Conservation (phyloP, 2,113 vertebrate species). For the Oncorhynchus gorbuscha region DNA sequence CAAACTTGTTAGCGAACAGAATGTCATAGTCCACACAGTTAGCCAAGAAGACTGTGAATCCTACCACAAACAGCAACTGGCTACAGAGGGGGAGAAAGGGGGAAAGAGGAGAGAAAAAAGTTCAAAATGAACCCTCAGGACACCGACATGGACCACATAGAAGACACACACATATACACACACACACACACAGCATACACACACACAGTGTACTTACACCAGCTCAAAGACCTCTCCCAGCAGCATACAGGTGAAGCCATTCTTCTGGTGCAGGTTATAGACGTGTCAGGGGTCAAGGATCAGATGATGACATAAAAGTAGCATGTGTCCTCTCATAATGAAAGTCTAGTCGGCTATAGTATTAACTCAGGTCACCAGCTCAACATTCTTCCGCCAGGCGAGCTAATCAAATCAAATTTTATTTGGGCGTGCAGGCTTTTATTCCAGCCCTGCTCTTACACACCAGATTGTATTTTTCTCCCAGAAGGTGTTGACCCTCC, state of each 20-base stretch:
- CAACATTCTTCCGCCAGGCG: no score
- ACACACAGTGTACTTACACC: slow-evolving; percentile 79
- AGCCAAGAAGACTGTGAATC: slow-evolving; percentile 95
- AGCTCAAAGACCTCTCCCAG: slow-evolving; percentile 95
- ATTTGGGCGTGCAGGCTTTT: no score
- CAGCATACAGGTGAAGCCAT: slow-evolving; percentile 98
- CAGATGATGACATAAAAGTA: slow-evolving; percentile 27
- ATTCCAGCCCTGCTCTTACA: no score
- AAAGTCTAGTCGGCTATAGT: no score
- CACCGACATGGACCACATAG: no score
- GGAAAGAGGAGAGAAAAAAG: neutral
- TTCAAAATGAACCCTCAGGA: no score
- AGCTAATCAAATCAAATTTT: no score
- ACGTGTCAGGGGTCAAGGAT: slow-evolving; percentile 73
- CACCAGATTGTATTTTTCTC: no score
- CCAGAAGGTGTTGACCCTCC: no score
- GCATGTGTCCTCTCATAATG: no score
- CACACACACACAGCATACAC: neutral
- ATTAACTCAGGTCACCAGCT: no score
- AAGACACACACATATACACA: neutral
- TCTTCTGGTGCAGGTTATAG: slow-evolving; percentile 98
- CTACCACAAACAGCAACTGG: slow-evolving; percentile 96
- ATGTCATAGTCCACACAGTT: slow-evolving; percentile 99
- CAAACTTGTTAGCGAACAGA: slow-evolving; percentile 96
- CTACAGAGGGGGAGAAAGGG: slow-evolving; percentile 61